phyloP scores from a whole-genome alignment of 2,113 vertebrate species.

The Sceloporus tristichus region DNA sequence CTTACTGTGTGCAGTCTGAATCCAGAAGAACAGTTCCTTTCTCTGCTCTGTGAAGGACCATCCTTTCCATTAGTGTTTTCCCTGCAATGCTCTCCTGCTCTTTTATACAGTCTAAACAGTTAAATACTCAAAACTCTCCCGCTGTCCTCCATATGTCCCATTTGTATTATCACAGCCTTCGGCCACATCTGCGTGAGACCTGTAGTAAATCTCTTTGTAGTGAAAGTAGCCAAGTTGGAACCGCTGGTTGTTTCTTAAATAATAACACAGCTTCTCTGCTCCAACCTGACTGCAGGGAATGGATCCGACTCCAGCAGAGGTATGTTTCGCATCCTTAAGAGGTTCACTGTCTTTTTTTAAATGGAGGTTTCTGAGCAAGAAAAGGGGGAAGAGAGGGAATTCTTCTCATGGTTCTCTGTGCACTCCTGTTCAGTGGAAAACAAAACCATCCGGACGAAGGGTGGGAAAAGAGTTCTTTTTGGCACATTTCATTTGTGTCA shows the following conservation, averaged over 20 bases:
- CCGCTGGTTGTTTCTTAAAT: not conserved
- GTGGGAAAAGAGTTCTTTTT: not conserved
- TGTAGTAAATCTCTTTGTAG: not conserved
- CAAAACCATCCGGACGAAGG: not conserved
- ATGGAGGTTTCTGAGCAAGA: not conserved
- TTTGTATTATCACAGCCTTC: not conserved
- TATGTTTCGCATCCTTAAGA: not conserved
- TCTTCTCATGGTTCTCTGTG: conserved; percentile 3
- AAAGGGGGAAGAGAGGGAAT: not conserved
- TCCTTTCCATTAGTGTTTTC: not conserved
- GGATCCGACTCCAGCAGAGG: not conserved
- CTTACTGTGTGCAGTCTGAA: no score
- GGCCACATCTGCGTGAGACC: conserved; percentile 17
- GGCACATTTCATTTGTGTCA: conserved; percentile 28
- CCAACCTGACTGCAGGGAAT: not conserved
- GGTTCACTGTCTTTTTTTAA: not conserved
- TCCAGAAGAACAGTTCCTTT: no score
- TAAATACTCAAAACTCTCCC: not conserved
- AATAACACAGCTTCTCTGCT: not conserved
- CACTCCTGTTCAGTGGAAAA: not conserved
- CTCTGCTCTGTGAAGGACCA: not conserved
- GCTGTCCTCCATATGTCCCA: not conserved
- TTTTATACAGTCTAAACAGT: not conserved
- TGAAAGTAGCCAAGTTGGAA: conserved; percentile 26
- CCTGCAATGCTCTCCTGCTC: not conserved